Percentiles rank a stretch among this genome's conserved stretches.
These are phyloP conservation scores for Caenorhabditis tropicalis DNA, from an alignment of 1,140 invertebrate genomes.

Conservation along the genomic window DNA sequence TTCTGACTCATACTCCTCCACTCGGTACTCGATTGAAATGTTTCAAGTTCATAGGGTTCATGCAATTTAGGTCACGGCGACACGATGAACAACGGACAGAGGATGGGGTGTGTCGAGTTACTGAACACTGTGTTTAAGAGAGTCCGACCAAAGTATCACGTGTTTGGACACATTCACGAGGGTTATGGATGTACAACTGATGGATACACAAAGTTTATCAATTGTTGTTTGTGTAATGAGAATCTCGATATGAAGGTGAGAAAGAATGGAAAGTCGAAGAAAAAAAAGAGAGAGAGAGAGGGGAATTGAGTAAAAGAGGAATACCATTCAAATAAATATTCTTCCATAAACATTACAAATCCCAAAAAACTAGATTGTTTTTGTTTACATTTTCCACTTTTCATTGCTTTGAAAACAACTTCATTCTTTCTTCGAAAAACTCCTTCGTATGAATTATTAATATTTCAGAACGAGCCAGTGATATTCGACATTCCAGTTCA, in stretches of 20 bases:
- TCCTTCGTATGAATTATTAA: no score
- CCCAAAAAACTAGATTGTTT: no score
- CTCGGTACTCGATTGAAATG: slow-evolving; percentile 78
- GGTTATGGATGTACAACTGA: slow-evolving; percentile 78
- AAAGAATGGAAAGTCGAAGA: no score
- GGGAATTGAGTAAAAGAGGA: no score
- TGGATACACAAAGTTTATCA: slow-evolving; percentile 83
- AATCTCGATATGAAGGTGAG: slow-evolving; percentile 75
- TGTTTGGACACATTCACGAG: slow-evolving; percentile 89
- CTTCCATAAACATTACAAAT: no score
- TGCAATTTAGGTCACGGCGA: slow-evolving; percentile 62
- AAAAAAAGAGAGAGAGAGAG: no score
- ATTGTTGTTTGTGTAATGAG: slow-evolving; percentile 84
- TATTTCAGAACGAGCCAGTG: slow-evolving; percentile 77
- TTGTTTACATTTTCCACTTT: no score
- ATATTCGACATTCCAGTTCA: slow-evolving; percentile 82
- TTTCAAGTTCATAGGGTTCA: background rate
- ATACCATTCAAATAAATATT: no score
- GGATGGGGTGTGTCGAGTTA: slow-evolving; percentile 85
- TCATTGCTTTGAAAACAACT: no score
- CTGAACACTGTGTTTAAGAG: slow-evolving; percentile 80
- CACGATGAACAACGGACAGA: slow-evolving; percentile 75
- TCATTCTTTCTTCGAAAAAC: no score
- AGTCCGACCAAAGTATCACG: slow-evolving; percentile 84
- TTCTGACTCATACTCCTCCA: slow-evolving; percentile 81